phyloP scores from a whole-genome alignment of 2,797 vertebrate genomes.

The Lemur catta region DNA sequence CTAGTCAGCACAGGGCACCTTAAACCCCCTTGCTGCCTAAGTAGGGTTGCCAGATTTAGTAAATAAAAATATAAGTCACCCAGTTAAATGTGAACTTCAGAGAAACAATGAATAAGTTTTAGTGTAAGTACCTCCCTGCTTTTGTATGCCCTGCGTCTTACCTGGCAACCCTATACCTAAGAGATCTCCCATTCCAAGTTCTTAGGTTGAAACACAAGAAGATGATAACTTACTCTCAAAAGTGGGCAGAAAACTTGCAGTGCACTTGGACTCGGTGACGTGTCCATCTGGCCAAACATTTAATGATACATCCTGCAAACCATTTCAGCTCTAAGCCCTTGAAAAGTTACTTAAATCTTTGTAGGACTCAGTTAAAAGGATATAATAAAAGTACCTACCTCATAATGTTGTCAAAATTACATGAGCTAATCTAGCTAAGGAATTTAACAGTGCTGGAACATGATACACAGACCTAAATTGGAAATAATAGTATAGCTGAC shows the following conservation, averaged over 20 bases:
- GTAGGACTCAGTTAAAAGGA: neutral
- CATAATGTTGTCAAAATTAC: neutral
- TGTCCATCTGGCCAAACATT: neutral
- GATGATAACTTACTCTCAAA: neutral
- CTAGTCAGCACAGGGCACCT: neutral
- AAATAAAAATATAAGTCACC: neutral
- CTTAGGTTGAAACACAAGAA: neutral
- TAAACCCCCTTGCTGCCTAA: neutral
- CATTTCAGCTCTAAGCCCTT: neutral
- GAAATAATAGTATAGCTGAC: neutral
- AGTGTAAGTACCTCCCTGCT: neutral
- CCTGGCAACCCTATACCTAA: neutral
- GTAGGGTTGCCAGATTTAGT: neutral
- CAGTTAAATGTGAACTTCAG: neutral
- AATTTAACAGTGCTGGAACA: neutral
- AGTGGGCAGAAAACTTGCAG: neutral
- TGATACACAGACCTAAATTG: neutral
- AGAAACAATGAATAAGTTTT: neutral
- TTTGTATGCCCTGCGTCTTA: neutral
- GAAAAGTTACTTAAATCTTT: neutral
- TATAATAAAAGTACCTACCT: neutral
- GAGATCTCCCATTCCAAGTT: neutral
- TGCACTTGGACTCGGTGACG: neutral
- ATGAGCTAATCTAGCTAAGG: neutral
- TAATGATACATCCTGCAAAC: neutral